Conservation (phyloP, 2,113 vertebrate genomes). For the Rhinopomastus cyanomelas region DNA sequence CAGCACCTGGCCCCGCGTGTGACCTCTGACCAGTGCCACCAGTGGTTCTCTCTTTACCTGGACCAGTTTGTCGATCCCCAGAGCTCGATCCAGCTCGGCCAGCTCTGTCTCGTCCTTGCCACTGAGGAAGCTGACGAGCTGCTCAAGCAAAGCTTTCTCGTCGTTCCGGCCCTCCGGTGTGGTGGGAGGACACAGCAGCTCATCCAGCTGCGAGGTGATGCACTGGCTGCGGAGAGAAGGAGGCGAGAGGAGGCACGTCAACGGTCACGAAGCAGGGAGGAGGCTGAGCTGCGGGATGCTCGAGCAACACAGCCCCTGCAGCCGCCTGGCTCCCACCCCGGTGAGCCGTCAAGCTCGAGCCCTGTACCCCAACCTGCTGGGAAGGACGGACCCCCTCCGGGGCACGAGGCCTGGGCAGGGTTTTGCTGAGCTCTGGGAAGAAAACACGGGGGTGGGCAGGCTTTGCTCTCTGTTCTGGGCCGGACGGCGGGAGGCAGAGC, state of each 20-base stretch:
- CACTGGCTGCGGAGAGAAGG: slow-evolving; percentile 77
- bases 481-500: neutral
- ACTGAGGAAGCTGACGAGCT: slow-evolving; percentile 94
- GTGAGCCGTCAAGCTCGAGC: neutral
- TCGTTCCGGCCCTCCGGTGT: slow-evolving; percentile 89
- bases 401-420: rapidly evolving
- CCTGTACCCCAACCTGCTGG: rapidly evolving
- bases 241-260: neutral
- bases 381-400: neutral
- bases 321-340: neutral
- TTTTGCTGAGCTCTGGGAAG: neutral
- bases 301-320: neutral
- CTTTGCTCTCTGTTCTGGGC: neutral
- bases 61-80: slow-evolving; percentile 94
- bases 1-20: neutral
- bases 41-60: slow-evolving; percentile 75
- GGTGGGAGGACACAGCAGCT: slow-evolving; percentile 89
- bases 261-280: neutral
- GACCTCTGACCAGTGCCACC: rapidly evolving
- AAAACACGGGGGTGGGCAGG: neutral
- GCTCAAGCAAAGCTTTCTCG: slow-evolving; percentile 92
- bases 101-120: slow-evolving; percentile 94
- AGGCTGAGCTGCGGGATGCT: neutral
- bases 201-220: slow-evolving; percentile 88
- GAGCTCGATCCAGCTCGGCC: slow-evolving; percentile 89